Base-by-base conservation (phyloP, 2,888 invertebrate species). In the Lordiphosa andalusiaca region DNA sequence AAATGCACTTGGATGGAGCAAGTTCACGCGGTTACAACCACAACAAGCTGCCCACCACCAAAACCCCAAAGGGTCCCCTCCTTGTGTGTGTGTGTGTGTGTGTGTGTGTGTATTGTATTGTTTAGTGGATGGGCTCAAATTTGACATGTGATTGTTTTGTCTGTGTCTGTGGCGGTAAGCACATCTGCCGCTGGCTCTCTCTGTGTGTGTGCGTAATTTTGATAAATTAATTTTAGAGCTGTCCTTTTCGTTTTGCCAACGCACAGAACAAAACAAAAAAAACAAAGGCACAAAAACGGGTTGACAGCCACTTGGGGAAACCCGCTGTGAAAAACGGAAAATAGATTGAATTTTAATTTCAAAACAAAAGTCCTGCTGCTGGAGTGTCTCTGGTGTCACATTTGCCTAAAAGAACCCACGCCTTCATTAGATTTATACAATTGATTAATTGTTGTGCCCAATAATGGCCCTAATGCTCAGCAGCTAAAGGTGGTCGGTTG, bases 131-230 rank as follows among this genome's bases (percentile, higher is more conserved):
- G 70, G 69, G 73, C 73, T 85, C 86, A 81, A 84, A 85, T 81
- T 73, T 84, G 84, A 84, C 85, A 84, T 86, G 86, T 81, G 84
- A 84, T 85, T 86, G 86, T 85, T 81, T 69, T 85, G 73, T 75
- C 44, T 56, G 44, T 58, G 30, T 40, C 19, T 40, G 53, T 63
- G 50, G 62, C 16, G 41, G 55, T 56, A 59, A 67, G 49, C 60
- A 73, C 61, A 52, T 53, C 64, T 75, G 39, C 67, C 82, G 73
- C 42, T 42, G 37, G 50, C 50, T 48, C 65, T 57, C 25, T 37
- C 37, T 47, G 49, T 46, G 42, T 40, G 25, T 53, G 40, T 53
- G 16, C 55, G 49, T 84, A 86, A 86, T 86, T 86, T 84, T 86
- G 85, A 86, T 86, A 85, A 86, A 86, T 86, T 84, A 84, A 85